Evolutionary conservation across 2,113 vertebrate species (phyloP).

Genomic region (Stegastes partitus): DNA sequence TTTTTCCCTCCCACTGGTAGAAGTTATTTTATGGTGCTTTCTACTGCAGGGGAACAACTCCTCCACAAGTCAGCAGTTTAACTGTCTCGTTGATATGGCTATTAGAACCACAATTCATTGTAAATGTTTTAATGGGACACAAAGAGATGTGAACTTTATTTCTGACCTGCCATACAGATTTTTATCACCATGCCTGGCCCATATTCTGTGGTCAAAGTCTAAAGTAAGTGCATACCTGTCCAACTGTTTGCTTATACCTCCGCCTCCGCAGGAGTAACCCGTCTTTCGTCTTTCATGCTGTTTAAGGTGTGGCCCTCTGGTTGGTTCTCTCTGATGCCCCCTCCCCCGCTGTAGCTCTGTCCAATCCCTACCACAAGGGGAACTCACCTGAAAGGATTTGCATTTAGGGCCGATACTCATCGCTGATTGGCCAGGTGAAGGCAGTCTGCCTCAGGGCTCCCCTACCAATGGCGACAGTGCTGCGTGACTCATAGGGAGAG

Average conservation of each 20-base stretch:
- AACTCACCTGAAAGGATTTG: conserved; percentile 87
- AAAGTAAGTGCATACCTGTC: conserved; percentile 66
- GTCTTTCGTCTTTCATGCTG: conserved; percentile 71
- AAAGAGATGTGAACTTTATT: conserved; percentile 45
- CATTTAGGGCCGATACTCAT: conserved; percentile 63
- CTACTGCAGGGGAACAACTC: conserved; percentile 41
- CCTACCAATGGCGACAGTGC: conserved; percentile 81
- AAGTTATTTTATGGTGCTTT: conserved; percentile 52
- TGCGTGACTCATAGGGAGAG: conserved; percentile 86
- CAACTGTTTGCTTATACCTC: conserved; percentile 67
- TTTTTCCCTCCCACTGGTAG: conserved; percentile 40
- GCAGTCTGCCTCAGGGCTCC: conserved; percentile 70
- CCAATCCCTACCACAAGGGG: conserved; percentile 72
- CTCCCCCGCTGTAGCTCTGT: conserved; percentile 64
- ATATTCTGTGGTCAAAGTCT: conserved; percentile 75
- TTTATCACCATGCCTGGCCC: conserved; percentile 37
- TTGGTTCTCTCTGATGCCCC: conserved; percentile 69
- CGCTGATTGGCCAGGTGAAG: conserved; percentile 82
- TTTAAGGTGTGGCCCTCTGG: conserved; percentile 80
- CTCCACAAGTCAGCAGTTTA: conserved; percentile 40
- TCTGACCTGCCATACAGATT: conserved; percentile 40
- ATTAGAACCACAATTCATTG: conserved; percentile 39
- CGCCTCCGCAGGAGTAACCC: conserved; percentile 70
- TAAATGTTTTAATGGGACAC: conserved; percentile 48
- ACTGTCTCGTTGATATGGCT: conserved; percentile 23